Evolutionary conservation across 64 coral and sea anemone genomes (phyloP), one percentile per base, ranked within the genome.

Genomic region (Stylophora pistillata): DNA sequence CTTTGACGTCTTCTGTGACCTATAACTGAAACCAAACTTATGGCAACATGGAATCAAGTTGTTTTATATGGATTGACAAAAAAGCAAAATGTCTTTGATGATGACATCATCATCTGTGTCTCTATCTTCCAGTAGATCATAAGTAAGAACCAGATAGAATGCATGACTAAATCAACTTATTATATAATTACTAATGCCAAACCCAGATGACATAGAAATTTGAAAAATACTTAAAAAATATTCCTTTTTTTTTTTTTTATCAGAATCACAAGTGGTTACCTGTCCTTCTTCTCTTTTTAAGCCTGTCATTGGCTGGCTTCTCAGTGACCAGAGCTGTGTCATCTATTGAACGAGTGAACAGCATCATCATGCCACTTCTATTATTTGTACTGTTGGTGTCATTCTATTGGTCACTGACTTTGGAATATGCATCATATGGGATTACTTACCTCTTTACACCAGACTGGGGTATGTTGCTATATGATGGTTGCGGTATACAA

Each of bases 341-440:
- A 28, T 95, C 94, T 5, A 95, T 95, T 71, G 94, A 91, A 31
- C 85, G 87, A 29, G 94, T 86, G 0, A 95, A 95, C 89, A 95
- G 58, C 23, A 76, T 95, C 25, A 74, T 95, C 54, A 86, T 95
- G 4, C 94, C 94, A 0, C 32, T 95, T 28, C 70, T 95, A 62
- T 56, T 95, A 55, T 9, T 74, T 13, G 87, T 95, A 25, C 26
- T 95, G 23, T 53, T 72, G 10, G 82, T 92, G 13, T 92, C 94
- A 1, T 95, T 95, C 33, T 95, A 32, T 72, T 95, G 94, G 94
- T 87, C 94, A 2, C 65, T 95, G 58, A 25, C 85, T 21, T 88
- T 95, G 89, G 47, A 95, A 37, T 95, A 95, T 85, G 89, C 94
- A 54, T 77, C 76, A 26, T 20, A 91, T 62, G 94, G 94, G 0